These are phyloP conservation scores for Grapholita molesta DNA, from an alignment of 1,140 invertebrate genomes.

Conservation along the genomic window DNA sequence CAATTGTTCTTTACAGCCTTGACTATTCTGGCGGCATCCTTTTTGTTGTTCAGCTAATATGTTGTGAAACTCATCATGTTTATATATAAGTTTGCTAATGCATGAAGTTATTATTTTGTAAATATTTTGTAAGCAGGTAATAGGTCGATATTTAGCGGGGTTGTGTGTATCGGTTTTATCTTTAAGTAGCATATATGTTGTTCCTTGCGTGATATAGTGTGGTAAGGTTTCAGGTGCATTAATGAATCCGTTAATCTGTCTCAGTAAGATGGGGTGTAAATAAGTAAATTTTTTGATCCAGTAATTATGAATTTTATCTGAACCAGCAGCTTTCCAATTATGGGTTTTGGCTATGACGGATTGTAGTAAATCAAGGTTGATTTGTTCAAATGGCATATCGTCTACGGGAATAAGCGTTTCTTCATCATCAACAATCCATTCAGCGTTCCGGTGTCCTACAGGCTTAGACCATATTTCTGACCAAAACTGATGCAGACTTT, in stretches of 20 bases:
- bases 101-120: slow-evolving; percentile 13
- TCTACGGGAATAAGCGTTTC: background rate
- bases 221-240: background rate
- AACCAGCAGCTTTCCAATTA: background rate
- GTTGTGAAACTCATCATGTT: background rate
- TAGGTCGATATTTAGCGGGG: slow-evolving; percentile 17
- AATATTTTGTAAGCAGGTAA: slow-evolving; percentile 15
- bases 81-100: background rate
- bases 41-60: slow-evolving; percentile 15
- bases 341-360: background rate
- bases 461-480: slow-evolving; percentile 14
- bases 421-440: background rate
- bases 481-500: background rate
- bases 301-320: too few relatives aligned
- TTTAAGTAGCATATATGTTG: slow-evolving; percentile 10
- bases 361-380: background rate
- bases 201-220: slow-evolving; percentile 8
- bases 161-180: slow-evolving; percentile 1
- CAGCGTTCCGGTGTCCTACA: background rate
- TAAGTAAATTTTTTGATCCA: background rate
- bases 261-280: background rate
- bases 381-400: background rate
- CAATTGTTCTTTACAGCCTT: too few relatives aligned
- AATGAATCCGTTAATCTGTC: slow-evolving; percentile 8
- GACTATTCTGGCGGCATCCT: slow-evolving; percentile 1